Conservation (phyloP, 2,113 vertebrate genomes). For the Heptranchias perlo region DNA sequence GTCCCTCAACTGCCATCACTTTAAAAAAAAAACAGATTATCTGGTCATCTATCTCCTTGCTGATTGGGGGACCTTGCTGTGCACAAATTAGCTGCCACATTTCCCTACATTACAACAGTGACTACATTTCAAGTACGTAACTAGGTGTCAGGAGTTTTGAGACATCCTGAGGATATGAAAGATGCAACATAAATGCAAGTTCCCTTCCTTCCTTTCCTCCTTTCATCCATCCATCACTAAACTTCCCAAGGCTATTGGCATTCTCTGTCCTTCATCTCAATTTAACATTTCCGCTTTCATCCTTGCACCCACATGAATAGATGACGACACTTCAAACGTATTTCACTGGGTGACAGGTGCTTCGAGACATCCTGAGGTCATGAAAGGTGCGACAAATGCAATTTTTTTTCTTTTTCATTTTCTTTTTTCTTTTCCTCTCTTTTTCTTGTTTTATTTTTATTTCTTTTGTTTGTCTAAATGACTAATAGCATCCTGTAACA, state of each 20-base stretch:
- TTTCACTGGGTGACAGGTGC: no score
- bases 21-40: background rate
- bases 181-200: background rate
- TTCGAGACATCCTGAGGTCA: background rate
- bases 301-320: background rate
- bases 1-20: background rate
- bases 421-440: background rate
- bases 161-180: background rate
- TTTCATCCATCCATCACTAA: background rate
- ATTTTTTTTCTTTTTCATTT: background rate
- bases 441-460: background rate
- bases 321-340: constrained; percentile 7
- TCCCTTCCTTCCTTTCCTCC: background rate
- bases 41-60: background rate
- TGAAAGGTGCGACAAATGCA: background rate
- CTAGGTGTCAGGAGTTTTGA: background rate
- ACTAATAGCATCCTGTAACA: background rate
- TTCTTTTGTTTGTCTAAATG: no score
- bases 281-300: background rate
- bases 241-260: no score
- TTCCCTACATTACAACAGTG: background rate
- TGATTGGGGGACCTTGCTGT: background rate
- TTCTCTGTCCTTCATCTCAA: background rate
- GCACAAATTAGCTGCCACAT: background rate
- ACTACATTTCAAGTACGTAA: background rate